Evolutionary conservation across 2,888 invertebrate species (phyloP).

Genomic region (Cristatella mucedo): DNA sequence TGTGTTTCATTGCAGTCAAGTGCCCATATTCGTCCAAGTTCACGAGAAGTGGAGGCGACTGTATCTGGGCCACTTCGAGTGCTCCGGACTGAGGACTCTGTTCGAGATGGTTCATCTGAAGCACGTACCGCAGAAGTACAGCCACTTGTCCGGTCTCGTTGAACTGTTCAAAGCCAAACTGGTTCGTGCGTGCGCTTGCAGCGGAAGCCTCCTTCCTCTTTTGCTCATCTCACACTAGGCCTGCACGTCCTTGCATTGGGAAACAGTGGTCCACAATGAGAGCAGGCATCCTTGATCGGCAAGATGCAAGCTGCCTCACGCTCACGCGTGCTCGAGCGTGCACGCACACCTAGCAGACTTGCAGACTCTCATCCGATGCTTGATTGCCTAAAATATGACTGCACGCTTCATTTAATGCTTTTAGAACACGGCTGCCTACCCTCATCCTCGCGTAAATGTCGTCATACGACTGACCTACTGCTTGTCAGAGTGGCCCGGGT

Average conservation of each 20-base stretch:
- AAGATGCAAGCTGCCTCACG: too few species aligned
- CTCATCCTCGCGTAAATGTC: conserved; percentile 48
- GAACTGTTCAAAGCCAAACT: conserved; percentile 74
- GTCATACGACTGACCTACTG: conserved; percentile 62
- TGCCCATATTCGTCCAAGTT: conserved; percentile 74
- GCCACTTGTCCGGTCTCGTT: conserved; percentile 60
- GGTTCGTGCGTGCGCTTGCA: conserved; percentile 40
- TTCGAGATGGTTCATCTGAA: conserved; percentile 77
- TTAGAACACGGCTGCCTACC: conserved; percentile 7
- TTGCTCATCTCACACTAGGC: too few species aligned
- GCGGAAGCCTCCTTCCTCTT: too few species aligned
- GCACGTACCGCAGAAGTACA: conserved; percentile 60
- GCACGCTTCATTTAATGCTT: neutral
- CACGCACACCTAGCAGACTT: too few species aligned
- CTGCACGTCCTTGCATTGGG: too few species aligned
- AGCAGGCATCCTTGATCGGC: too few species aligned
- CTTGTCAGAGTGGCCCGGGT: conserved; percentile 39
- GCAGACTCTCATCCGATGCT: too few species aligned
- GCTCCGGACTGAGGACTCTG: conserved; percentile 57
- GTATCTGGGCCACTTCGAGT: conserved; percentile 56
- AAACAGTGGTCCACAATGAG: too few species aligned
- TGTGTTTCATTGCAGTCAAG: conserved; percentile 44
- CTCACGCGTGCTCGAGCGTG: too few species aligned
- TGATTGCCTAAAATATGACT: too few species aligned
- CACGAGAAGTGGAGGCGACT: conserved; percentile 63